phyloP scores from a whole-genome alignment of 2,113 vertebrate genomes.

The Microtus ochrogaster region DNA sequence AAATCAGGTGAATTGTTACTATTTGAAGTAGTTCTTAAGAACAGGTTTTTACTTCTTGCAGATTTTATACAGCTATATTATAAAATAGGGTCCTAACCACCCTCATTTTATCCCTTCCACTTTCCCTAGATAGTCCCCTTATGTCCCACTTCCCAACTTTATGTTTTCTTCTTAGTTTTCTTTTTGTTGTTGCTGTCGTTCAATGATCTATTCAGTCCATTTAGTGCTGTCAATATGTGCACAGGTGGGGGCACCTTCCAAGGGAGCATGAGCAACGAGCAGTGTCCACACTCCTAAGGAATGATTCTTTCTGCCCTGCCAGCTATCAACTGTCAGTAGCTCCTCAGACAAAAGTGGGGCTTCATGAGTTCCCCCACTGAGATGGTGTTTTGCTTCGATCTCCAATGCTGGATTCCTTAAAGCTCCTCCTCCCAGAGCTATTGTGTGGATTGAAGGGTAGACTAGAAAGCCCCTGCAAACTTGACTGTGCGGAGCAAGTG shows the following conservation, averaged over 20 bases:
- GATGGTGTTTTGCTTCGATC: neutral
- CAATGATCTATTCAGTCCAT: neutral
- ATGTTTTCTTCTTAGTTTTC: neutral
- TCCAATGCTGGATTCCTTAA: slow-evolving; percentile 56
- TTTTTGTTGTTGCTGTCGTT: neutral
- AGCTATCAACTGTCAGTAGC: neutral
- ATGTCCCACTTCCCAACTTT: neutral
- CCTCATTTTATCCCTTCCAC: neutral
- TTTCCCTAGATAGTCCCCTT: neutral
- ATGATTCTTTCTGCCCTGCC: neutral
- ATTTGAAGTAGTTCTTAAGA: slow-evolving; percentile 50
- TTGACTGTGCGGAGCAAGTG: neutral
- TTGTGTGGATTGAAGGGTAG: neutral
- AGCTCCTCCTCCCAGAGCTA: neutral
- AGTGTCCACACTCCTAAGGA: neutral
- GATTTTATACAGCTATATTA: neutral
- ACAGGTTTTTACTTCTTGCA: neutral
- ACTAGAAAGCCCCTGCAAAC: slow-evolving; percentile 24
- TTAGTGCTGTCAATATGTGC: neutral
- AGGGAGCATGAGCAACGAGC: neutral
- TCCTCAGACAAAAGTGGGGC: neutral
- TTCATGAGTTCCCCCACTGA: neutral
- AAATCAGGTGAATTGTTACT: slow-evolving; percentile 28
- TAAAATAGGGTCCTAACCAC: neutral
- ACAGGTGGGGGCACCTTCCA: neutral